Percentiles rank a stretch among this genome's conserved stretches.
Evolutionary conservation across 2,888 invertebrate genomes (phyloP).

Genomic region (Rhingia rostrata): DNA sequence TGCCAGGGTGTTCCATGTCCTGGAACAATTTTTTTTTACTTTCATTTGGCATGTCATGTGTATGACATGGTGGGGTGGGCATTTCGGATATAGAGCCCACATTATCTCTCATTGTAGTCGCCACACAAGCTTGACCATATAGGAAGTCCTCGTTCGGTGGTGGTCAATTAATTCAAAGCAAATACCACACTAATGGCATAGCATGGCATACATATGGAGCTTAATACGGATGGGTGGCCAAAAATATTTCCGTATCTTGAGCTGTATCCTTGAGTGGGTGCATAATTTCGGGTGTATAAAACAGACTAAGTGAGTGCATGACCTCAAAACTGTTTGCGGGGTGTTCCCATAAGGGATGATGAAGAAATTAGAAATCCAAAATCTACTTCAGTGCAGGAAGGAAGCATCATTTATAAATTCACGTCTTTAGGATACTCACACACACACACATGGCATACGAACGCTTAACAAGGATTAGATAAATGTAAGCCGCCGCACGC

Average conservation of each 20-base stretch:
- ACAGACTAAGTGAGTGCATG: constrained; percentile 38
- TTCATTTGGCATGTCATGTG: constrained; percentile 57
- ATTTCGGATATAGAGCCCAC: constrained; percentile 23
- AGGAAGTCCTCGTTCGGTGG: constrained; percentile 33
- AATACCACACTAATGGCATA: constrained; percentile 57
- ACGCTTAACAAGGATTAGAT: constrained; percentile 52
- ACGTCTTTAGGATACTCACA: constrained; percentile 32
- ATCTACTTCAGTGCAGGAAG: constrained; percentile 70
- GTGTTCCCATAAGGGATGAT: constrained; percentile 53
- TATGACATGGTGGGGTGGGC: background rate
- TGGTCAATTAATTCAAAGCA: constrained; percentile 70
- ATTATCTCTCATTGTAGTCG: constrained; percentile 18
- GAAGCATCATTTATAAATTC: constrained; percentile 57
- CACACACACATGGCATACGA: constrained; percentile 52
- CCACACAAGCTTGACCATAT: constrained; percentile 48
- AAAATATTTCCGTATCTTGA: constrained; percentile 57
- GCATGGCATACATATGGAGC: background rate
- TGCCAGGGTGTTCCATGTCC: constrained; percentile 45
- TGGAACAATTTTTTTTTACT: constrained; percentile 47
- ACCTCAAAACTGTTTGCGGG: constrained; percentile 53
- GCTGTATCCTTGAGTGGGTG: constrained; percentile 56
- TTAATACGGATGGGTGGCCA: constrained; percentile 23
- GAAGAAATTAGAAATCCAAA: constrained; percentile 30
- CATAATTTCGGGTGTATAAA: constrained; percentile 61
- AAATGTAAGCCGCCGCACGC: constrained; percentile 62